Evolutionary conservation across 2,797 vertebrate species (phyloP).

Genomic region (Urosaurus nigricauda): DNA sequence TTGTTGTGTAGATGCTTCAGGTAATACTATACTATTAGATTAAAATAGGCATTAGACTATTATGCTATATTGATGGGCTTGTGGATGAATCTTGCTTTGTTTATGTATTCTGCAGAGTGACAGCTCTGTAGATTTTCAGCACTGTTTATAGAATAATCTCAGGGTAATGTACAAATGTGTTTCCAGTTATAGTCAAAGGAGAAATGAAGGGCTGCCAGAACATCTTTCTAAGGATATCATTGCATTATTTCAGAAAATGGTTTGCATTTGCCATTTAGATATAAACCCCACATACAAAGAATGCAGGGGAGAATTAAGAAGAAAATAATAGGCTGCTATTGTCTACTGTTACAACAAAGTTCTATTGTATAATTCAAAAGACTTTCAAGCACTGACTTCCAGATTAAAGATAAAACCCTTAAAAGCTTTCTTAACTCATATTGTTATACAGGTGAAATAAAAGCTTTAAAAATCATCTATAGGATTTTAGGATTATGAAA

Average conservation of each 20-base stretch:
- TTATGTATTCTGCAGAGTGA: conserved; percentile 14
- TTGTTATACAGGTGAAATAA: conserved; percentile 73
- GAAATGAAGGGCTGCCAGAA: conserved; percentile 45
- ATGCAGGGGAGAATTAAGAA: conserved; percentile 54
- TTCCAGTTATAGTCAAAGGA: conserved; percentile 20
- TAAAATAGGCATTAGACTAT: conserved; percentile 10
- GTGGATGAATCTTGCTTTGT: conserved; percentile 45
- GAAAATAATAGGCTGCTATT: conserved; percentile 64
- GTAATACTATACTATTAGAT: not conserved
- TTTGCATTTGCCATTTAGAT: conserved; percentile 55
- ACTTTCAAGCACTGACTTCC: conserved; percentile 66
- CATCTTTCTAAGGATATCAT: not conserved
- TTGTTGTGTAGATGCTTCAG: not conserved
- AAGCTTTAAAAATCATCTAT: conserved; percentile 74
- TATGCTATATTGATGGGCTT: conserved; percentile 3
- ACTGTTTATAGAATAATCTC: not conserved
- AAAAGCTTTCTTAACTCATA: conserved; percentile 71
- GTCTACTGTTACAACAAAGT: conserved; percentile 66
- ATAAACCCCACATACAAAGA: conserved; percentile 54
- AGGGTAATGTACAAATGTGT: conserved; percentile 33
- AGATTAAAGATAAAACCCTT: conserved; percentile 69
- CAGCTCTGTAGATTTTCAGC: conserved; percentile 28
- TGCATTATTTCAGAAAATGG: conserved; percentile 10
- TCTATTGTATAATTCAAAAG: conserved; percentile 57
- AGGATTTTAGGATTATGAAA: conserved; percentile 66